These are phyloP conservation scores for Lipophrys pholis DNA, from an alignment of 2,113 vertebrate species.

Conservation along the genomic window DNA sequence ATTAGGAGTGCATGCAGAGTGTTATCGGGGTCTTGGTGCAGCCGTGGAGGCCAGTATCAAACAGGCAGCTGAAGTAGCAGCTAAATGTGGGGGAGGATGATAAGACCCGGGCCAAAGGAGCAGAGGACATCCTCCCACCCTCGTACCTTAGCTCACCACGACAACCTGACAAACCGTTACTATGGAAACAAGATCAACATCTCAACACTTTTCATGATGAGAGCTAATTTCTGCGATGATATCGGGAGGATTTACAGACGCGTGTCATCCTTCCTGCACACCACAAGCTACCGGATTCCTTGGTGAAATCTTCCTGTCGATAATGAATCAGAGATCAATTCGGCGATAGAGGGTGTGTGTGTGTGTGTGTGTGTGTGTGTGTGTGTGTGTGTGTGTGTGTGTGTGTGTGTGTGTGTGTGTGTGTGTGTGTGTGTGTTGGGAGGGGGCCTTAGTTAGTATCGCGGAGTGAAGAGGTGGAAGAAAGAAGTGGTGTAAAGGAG, in stretches of 20 bases:
- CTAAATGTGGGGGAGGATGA: slow-evolving; percentile 63
- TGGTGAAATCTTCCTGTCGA: slow-evolving; percentile 12
- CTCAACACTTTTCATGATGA: slow-evolving; percentile 50
- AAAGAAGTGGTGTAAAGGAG: slow-evolving; percentile 34
- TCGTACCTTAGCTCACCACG: slow-evolving; percentile 41
- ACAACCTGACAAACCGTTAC: slow-evolving; percentile 68
- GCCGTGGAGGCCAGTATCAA: slow-evolving; percentile 56
- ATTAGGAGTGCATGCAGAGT: slow-evolving; percentile 34
- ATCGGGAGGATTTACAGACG: slow-evolving; percentile 28
- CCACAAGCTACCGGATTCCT: slow-evolving; percentile 6
- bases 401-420: too few relatives aligned
- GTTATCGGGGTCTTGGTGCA: slow-evolving; percentile 61
- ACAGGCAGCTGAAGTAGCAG: slow-evolving; percentile 58
- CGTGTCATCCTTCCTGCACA: slow-evolving; percentile 23
- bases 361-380: too few relatives aligned
- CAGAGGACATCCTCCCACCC: slow-evolving; percentile 28
- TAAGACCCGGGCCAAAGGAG: slow-evolving; percentile 68
- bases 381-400: too few relatives aligned
- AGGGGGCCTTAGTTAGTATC: slow-evolving; percentile 13
- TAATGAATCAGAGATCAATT: slow-evolving; percentile 19
- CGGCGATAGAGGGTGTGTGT: too few relatives aligned
- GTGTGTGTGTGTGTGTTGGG: neutral
- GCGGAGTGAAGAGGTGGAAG: slow-evolving; percentile 22
- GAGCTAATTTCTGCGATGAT: slow-evolving; percentile 43
- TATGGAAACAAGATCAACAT: slow-evolving; percentile 73